Evolutionary conservation across 2,113 vertebrate genomes (phyloP).

Genomic region (Amphilophus citrinellus): DNA sequence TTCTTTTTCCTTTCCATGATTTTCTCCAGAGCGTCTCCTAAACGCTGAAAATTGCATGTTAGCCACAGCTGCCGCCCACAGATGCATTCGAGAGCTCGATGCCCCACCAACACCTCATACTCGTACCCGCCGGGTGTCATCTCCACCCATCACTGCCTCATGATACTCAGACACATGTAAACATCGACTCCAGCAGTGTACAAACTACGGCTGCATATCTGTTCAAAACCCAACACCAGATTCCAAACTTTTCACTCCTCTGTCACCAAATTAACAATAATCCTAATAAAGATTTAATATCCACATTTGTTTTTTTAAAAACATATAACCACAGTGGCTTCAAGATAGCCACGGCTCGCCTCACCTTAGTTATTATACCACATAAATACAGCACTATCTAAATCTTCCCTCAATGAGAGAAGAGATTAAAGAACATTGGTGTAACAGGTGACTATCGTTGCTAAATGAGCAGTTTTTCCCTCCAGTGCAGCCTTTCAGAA

Average conservation of each 20-base stretch:
- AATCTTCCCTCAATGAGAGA: neutral
- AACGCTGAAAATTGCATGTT: slow-evolving; percentile 18
- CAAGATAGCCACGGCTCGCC: neutral
- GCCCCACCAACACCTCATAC: slow-evolving; percentile 1
- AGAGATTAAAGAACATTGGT: neutral
- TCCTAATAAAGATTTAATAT: too few relatives aligned
- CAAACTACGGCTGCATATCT: neutral
- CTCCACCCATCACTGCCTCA: slow-evolving; percentile 10
- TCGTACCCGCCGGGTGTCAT: neutral
- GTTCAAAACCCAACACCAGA: neutral
- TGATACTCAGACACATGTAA: neutral
- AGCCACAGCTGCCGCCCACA: slow-evolving; percentile 71
- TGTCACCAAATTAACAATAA: too few relatives aligned
- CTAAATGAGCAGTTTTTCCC: neutral
- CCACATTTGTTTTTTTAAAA: too few relatives aligned
- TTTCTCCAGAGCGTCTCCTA: slow-evolving; percentile 10
- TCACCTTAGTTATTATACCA: neutral
- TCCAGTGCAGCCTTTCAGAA: neutral
- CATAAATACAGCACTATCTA: neutral
- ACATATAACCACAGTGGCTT: neutral
- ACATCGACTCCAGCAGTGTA: neutral
- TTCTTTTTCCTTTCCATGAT: neutral
- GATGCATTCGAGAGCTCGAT: slow-evolving; percentile 40
- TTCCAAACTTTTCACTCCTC: too few relatives aligned
- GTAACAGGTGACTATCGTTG: neutral